Conservation (phyloP, 1,140 invertebrate species). For the Sinonovacula constricta region DNA sequence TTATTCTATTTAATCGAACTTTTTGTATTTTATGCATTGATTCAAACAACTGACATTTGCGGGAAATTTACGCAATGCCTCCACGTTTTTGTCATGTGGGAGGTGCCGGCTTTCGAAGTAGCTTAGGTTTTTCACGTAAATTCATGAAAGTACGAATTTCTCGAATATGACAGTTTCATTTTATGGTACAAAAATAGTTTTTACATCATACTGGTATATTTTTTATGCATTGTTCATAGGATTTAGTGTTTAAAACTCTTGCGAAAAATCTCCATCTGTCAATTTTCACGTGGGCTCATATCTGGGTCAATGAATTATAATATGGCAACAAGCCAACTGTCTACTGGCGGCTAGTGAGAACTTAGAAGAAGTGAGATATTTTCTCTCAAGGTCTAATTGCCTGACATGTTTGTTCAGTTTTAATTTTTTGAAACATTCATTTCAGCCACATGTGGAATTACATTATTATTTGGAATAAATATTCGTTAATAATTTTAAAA, state of each 20-base stretch:
- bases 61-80: constrained; percentile 20
- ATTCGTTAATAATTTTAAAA: neutral
- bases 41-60: neutral
- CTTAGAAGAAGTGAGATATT: too few species aligned
- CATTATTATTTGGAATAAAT: neutral
- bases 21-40: neutral
- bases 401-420: too few species aligned
- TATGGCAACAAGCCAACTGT: constrained; percentile 35
- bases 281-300: neutral
- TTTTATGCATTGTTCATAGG: too few species aligned
- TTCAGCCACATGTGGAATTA: too few species aligned
- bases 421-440: too few species aligned
- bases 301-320: constrained; percentile 41
- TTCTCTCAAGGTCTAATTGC: neutral
- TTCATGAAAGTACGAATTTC: constrained; percentile 4
- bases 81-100: constrained; percentile 39
- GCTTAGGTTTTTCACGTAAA: neutral
- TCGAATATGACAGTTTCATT: neutral
- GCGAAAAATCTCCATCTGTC: neutral
- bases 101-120: constrained; percentile 15
- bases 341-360: too few species aligned
- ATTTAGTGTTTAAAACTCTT: too few species aligned
- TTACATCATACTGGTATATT: neutral
- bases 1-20: too few species aligned
- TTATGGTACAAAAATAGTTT: neutral